phyloP scores from a whole-genome alignment of 2,888 invertebrate species.

The Micoletzkya japonica region DNA sequence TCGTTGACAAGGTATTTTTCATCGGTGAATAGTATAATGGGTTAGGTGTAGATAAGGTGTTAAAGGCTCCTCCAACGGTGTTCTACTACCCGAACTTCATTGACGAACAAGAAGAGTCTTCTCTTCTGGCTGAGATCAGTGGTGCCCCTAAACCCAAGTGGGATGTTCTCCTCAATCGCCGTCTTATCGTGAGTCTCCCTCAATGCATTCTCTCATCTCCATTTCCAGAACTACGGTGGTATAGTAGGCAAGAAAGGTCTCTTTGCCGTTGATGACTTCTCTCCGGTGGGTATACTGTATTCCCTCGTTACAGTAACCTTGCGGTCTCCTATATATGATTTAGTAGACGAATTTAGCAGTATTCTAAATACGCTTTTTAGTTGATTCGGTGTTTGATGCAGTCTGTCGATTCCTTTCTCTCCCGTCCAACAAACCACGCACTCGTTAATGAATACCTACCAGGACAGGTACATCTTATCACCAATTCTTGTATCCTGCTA shows the following conservation, averaged over 20 bases:
- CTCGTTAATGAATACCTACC: slow-evolving; percentile 89
- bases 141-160: slow-evolving; percentile 88
- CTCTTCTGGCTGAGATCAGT: slow-evolving; percentile 73
- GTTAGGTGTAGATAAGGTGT: neutral
- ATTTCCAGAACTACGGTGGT: slow-evolving; percentile 97
- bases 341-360: slow-evolving; percentile 1
- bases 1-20: too few species aligned
- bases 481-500: neutral
- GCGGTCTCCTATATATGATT: neutral
- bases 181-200: neutral
- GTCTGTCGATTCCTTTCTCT: neutral
- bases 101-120: slow-evolving; percentile 65
- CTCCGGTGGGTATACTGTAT: slow-evolving; percentile 69
- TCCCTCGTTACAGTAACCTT: neutral
- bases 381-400: slow-evolving; percentile 11
- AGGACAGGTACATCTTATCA: slow-evolving; percentile 66
- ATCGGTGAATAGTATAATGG: neutral
- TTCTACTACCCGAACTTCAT: slow-evolving; percentile 60
- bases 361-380: slow-evolving; percentile 4
- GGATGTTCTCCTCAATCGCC: slow-evolving; percentile 75
- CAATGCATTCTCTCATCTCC: slow-evolving; percentile 73
- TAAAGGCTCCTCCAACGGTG: slow-evolving; percentile 49
- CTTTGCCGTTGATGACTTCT: slow-evolving; percentile 82
- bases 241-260: slow-evolving; percentile 89
- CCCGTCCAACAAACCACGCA: slow-evolving; percentile 83